A percentile compares a stretch with the other conserved stretches of the same genome.
Evolutionary conservation across 2,797 vertebrate genomes (phyloP).

Genomic region (Varecia variegata): DNA sequence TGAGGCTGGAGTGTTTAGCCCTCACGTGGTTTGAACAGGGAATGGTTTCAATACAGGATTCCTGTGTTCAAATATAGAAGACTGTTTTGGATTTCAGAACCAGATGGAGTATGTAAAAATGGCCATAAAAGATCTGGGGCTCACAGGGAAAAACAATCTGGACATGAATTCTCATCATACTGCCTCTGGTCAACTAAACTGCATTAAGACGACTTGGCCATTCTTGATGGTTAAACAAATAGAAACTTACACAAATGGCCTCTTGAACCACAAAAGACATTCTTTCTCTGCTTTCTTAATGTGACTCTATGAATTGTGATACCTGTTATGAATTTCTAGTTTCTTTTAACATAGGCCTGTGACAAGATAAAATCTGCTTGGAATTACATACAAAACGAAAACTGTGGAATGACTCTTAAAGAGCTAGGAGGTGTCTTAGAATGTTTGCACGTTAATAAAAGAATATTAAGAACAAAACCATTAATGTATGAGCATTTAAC

Average conservation of each 20-base stretch:
- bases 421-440: not conserved
- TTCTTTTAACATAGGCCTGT: not conserved
- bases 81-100: constrained; percentile 28
- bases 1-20: not conserved
- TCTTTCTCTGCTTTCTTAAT: not conserved
- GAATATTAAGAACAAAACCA: not conserved
- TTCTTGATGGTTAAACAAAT: not conserved
- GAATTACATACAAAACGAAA: constrained; percentile 35
- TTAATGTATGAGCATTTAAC: not conserved
- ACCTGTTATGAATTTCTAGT: not conserved
- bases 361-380: not conserved
- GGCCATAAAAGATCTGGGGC: not conserved
- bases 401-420: not conserved
- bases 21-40: not conserved
- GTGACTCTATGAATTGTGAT: not conserved
- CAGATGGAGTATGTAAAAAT: constrained; percentile 34
- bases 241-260: not conserved
- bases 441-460: constrained; percentile 27
- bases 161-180: not conserved
- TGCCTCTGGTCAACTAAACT: not conserved
- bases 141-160: not conserved
- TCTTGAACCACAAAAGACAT: not conserved
- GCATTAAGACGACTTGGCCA: not conserved
- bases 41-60: not conserved
- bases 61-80: not conserved